These are phyloP conservation scores for Albula glossodonta DNA, from an alignment of 2,113 vertebrate species.

Conservation along the genomic window DNA sequence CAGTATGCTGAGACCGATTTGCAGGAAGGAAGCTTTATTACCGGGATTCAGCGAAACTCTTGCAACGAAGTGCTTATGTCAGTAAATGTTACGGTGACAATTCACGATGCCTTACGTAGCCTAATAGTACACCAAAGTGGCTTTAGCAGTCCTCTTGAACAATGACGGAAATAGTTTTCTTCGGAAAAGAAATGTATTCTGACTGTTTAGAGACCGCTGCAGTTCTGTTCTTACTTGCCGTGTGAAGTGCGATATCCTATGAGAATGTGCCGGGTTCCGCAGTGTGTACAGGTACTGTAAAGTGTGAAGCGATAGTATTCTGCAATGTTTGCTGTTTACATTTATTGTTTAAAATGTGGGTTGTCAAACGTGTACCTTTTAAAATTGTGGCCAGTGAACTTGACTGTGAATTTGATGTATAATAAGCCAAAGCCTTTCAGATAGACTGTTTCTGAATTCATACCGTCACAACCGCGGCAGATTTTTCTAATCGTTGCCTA, in stretches of 20 bases:
- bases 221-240: not conserved
- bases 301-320: not conserved
- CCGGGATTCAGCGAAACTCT: not conserved
- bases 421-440: too few species aligned
- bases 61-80: not conserved
- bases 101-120: not conserved
- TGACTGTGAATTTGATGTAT: too few species aligned
- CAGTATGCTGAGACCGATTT: not conserved
- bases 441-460: too few species aligned
- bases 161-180: not conserved
- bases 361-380: too few species aligned
- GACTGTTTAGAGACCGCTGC: not conserved
- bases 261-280: not conserved
- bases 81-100: not conserved
- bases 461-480: too few species aligned
- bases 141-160: not conserved
- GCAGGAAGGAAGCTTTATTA: not conserved
- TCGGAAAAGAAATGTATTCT: not conserved
- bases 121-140: not conserved
- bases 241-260: not conserved
- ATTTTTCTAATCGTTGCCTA: too few species aligned
- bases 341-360: too few species aligned
- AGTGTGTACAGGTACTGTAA: not conserved
- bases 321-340: too few species aligned
- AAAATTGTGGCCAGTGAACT: too few species aligned